These are phyloP conservation scores for Drosophila saltans DNA, from an alignment of 1,140 invertebrate genomes.

Conservation along the genomic window DNA sequence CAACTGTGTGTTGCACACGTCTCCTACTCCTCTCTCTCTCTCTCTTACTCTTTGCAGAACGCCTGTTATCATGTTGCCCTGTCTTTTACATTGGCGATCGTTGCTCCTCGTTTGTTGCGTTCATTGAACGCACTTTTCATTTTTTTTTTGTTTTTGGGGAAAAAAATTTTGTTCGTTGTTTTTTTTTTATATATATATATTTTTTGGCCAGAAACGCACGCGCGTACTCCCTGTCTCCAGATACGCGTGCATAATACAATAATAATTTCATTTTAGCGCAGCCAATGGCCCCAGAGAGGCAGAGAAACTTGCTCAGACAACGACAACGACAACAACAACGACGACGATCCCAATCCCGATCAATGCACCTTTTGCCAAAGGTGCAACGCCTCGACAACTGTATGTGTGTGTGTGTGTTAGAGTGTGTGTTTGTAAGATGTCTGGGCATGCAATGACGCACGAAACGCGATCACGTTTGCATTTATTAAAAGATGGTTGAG, in stretches of 20 bases:
- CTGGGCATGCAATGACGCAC: conserved; percentile 75
- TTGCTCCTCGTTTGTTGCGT: conserved; percentile 58
- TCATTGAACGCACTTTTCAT: conserved; percentile 74
- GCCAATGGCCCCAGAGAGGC: conserved; percentile 47
- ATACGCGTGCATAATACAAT: conserved; percentile 59
- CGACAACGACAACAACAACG: conserved; percentile 4
- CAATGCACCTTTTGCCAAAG: conserved; percentile 76
- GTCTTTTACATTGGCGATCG: conserved; percentile 29
- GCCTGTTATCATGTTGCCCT: conserved; percentile 42
- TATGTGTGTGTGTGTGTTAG: conserved; percentile 24
- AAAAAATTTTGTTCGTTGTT: not conserved
- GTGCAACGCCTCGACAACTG: conserved; percentile 69
- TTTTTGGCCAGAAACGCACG: conserved; percentile 45
- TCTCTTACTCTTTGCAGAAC: conserved; percentile 15
- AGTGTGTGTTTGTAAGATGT: conserved; percentile 41
- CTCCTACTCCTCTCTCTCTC: not conserved
- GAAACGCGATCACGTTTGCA: conserved; percentile 75
- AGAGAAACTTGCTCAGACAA: conserved; percentile 57
- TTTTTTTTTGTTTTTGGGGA: conserved; percentile 2
- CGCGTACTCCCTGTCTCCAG: conserved; percentile 44
- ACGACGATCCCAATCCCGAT: conserved; percentile 61
- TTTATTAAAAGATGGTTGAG: conserved; percentile 59
- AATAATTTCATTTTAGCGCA: conserved; percentile 56
- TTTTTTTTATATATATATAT: conserved; percentile 1
- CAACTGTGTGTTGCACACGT: conserved; percentile 31